Evolutionary conservation across 2,113 vertebrate species (phyloP).

Genomic region (Gavia stellata): DNA sequence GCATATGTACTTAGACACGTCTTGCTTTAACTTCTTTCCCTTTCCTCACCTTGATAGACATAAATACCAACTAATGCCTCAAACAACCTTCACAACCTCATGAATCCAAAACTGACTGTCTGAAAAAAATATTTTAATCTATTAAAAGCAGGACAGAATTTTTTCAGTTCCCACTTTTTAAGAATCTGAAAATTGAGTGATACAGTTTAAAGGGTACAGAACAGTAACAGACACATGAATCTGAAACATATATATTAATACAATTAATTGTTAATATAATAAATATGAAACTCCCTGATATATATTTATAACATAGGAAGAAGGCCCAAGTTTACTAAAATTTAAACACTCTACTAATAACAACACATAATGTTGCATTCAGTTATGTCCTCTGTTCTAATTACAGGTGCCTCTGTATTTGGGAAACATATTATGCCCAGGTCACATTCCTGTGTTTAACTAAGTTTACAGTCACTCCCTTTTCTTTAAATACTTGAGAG

Average conservation of each 20-base stretch:
- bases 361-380: slow-evolving; percentile 47
- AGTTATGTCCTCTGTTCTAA: slow-evolving; percentile 44
- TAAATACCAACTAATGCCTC: neutral
- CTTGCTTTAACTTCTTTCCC: neutral
- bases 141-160: neutral
- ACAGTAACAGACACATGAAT: neutral
- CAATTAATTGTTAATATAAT: neutral
- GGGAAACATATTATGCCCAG: slow-evolving; percentile 64
- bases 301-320: neutral
- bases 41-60: neutral
- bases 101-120: neutral
- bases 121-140: neutral
- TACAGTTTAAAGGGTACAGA: neutral
- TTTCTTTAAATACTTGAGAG: slow-evolving; percentile 63
- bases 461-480: slow-evolving; percentile 69
- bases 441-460: slow-evolving; percentile 74
- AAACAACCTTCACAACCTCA: neutral
- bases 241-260: neutral
- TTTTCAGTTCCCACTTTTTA: neutral
- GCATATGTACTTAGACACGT: neutral
- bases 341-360: slow-evolving; percentile 37
- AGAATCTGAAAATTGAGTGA: neutral
- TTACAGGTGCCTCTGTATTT: slow-evolving; percentile 56
- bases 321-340: neutral
- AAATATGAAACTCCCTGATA: neutral